Evolutionary conservation across 2,888 invertebrate genomes (phyloP).

Genomic region (Plebejus argus): DNA sequence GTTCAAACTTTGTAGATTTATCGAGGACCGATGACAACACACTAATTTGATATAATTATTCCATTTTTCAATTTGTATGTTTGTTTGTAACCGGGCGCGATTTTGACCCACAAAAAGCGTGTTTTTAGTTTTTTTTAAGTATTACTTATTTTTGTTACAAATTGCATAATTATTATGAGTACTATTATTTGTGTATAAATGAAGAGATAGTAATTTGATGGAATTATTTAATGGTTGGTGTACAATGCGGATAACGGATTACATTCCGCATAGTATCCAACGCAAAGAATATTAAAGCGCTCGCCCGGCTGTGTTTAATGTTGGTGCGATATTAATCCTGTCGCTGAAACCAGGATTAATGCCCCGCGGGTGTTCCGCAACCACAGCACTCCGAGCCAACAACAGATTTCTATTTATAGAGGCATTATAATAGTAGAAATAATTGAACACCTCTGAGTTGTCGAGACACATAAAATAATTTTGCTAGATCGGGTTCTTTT

Average conservation of each 20-base stretch:
- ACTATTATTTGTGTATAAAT: too few relatives aligned
- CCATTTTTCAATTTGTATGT: too few relatives aligned
- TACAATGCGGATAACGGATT: background rate
- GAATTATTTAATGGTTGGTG: background rate
- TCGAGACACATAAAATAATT: too few relatives aligned
- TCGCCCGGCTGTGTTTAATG: background rate
- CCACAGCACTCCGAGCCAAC: background rate
- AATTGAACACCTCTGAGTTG: too few relatives aligned
- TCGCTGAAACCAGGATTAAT: constrained; percentile 6
- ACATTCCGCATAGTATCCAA: background rate
- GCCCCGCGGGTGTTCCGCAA: background rate
- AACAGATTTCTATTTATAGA: background rate
- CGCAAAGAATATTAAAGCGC: background rate
- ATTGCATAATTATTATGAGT: background rate
- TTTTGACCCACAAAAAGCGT: too few relatives aligned
- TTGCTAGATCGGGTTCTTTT: too few relatives aligned
- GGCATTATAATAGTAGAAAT: background rate
- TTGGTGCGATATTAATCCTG: constrained; percentile 4
- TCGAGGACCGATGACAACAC: too few relatives aligned
- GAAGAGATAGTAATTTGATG: too few relatives aligned
- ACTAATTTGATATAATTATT: too few relatives aligned
- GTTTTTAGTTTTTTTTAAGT: too few relatives aligned
- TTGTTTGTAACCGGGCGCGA: too few relatives aligned
- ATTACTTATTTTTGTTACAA: background rate
- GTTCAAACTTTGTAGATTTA: too few relatives aligned